Conservation (phyloP, 2,888 invertebrate species). For the Metacarcinus magister region DNA sequence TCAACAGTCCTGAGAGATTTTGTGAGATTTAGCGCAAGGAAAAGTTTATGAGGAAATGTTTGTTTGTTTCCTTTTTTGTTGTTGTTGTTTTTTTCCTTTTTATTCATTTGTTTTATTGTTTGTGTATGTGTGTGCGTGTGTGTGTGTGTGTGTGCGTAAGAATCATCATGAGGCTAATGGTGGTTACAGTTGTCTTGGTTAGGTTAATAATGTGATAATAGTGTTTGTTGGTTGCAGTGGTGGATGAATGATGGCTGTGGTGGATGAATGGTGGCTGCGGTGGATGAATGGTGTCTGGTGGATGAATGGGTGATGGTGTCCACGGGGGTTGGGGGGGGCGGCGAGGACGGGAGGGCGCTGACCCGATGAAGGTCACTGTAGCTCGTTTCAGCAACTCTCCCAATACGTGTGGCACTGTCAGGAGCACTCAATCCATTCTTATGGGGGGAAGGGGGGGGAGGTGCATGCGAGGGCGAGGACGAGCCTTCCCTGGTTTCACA, state of each 20-base stretch:
- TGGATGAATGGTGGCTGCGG: background rate
- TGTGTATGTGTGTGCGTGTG: background rate
- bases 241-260: background rate
- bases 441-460: too few relatives aligned
- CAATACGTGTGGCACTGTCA: background rate
- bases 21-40: background rate
- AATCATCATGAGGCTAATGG: background rate
- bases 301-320: background rate
- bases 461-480: background rate
- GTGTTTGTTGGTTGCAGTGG: background rate
- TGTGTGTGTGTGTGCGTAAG: background rate
- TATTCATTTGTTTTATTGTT: background rate
- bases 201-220: background rate
- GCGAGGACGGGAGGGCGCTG: background rate
- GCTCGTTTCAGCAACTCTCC: background rate
- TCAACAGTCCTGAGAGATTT: background rate
- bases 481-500: background rate
- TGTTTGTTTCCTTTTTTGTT: background rate
- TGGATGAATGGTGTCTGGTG: background rate
- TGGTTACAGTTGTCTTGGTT: background rate
- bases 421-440: background rate
- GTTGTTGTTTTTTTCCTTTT: background rate
- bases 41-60: background rate
- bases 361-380: constrained; percentile 1
- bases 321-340: background rate